Base-by-base conservation (phyloP, 2,797 vertebrate species). In the Mus caroli region DNA sequence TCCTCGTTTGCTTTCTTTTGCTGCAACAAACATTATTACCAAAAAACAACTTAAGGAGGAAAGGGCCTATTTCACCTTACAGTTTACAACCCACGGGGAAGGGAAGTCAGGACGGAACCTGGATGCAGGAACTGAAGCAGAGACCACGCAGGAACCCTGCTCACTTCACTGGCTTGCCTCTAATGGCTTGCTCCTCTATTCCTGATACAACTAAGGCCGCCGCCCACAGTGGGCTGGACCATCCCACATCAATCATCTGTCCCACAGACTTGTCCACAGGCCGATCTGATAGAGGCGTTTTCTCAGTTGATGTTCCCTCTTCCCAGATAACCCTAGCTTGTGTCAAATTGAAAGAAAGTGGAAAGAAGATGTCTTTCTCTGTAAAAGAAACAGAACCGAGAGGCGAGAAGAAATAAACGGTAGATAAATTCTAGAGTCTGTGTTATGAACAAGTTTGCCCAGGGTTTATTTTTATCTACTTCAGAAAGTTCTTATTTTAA, bases 381-480 rank as follows among this genome's bases (percentile, higher is more conserved):
- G 46, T 67, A 84, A 62, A 64, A 83, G 43, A 78, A 64, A 64
- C 28, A 64, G 64, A 34, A 15, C 64, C 6, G 58, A 83, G 60
- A 94, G 31, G 56, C 19, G 22, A 37, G 83, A 14, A 73, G 76
- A 82, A 91, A 93, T 46, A 93, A 92, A 92, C 80, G 60, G 31
- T 62, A 85, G 37, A 73, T 14, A 46, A 88, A 92, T 64, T 87
- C 64, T 46, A 76, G 79, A 75, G 13, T 88, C 40, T 37, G 80
- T 64, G 37, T 14, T 40, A 28, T 28, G 84, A 86, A 56, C 24
- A 90, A n/a, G 26, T 83, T 86, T 43, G 14, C 31, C 60, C 50
- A 95, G 54, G 86, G 56, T 91, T 91, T 62, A 31, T 85, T 89
- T 78, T 90, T 88, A 67, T n/a, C 58, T 34, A 34, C 93, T 94